phyloP scores from a whole-genome alignment of 2,888 invertebrate species.

The Drosophila koepferae region DNA sequence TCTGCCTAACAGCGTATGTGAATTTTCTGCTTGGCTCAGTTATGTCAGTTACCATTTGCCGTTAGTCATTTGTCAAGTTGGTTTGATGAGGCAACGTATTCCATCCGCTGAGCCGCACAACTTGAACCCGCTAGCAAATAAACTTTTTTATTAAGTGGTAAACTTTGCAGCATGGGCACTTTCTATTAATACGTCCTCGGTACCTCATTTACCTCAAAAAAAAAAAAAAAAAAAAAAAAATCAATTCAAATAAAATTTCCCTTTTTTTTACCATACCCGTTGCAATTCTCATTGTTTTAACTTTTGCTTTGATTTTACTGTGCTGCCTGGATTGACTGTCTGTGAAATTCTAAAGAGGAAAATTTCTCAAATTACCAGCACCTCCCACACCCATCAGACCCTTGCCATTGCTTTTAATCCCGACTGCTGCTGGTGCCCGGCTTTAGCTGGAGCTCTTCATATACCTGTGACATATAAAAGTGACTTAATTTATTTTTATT shows the following conservation, averaged over 20 bases:
- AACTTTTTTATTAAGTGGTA: conserved; percentile 69
- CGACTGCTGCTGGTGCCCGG: not conserved
- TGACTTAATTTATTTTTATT: conserved; percentile 60
- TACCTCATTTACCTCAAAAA: conserved; percentile 47
- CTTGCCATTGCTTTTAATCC: not conserved
- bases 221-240: not conserved
- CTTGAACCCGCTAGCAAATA: conserved; percentile 35
- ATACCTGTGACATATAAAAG: conserved; percentile 47
- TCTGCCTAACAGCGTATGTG: conserved; percentile 12
- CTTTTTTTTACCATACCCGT: not conserved
- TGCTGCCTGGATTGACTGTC: conserved; percentile 48
- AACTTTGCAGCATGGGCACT: conserved; percentile 60
- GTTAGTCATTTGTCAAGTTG: conserved; percentile 59
- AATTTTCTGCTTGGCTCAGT: conserved; percentile 19
- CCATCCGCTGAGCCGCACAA: conserved; percentile 23
- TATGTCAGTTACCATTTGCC: conserved; percentile 6
- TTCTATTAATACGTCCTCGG: conserved; percentile 64
- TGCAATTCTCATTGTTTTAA: conserved; percentile 63
- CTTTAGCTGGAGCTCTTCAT: conserved; percentile 21
- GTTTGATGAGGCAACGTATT: conserved; percentile 3
- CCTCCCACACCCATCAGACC: not conserved
- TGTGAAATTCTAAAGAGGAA: conserved; percentile 39
- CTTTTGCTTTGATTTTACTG: conserved; percentile 68
- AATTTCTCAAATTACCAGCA: conserved; percentile 4
- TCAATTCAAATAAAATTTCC: not conserved